Base-by-base conservation (phyloP, 2,888 invertebrate genomes). In the Branchipolynoe longqiensis region DNA sequence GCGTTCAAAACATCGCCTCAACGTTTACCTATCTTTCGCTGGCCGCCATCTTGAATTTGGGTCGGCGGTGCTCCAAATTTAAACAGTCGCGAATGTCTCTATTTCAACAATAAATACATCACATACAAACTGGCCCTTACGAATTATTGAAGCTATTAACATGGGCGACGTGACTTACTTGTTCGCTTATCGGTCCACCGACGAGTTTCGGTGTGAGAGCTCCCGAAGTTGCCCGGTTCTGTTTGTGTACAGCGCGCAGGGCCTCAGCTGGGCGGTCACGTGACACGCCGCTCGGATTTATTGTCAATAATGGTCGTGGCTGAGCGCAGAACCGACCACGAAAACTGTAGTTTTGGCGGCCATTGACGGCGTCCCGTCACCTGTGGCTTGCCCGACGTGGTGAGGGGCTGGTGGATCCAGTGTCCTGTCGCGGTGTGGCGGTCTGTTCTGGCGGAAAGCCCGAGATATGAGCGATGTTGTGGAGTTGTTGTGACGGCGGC, bases 1-100 rank as follows among this genome's bases (percentile, higher is more conserved):
- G 69, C 36, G 36, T 69, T 48, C 78, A 78, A 78, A 78, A 78
- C 78, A 73, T 33, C 12, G 3, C 12, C 28, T 18, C 25, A 12
- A n/a, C 74, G 74, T 41, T 54, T 78, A 48, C 78, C 48, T 78
- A 25, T 78, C 41, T 48, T 31, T 28, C n/a, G 69, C 28, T 12
- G 41, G 22, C 78, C 82, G 82, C 82, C 82, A 82, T 82, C 82
- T 82, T 82, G 82, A 38, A 82, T 82, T 82, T 58, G 36, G 82
- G 31, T 4, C 36, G 54, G 36, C 38, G 36, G 82, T 36, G 58
- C 82, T 56, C 56, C 82, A 3, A 0, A 18, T 4, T n/a, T n/a
- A n/a, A n/a, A n/a, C n/a, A n/a, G n/a, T n/a, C n/a, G n/a, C n/a
- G n/a, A n/a, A n/a, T n/a, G n/a, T n/a, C n/a, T n/a, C n/a, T n/a